Base-by-base conservation (phyloP, 1,140 invertebrate species). In the Heliconius hermathena region DNA sequence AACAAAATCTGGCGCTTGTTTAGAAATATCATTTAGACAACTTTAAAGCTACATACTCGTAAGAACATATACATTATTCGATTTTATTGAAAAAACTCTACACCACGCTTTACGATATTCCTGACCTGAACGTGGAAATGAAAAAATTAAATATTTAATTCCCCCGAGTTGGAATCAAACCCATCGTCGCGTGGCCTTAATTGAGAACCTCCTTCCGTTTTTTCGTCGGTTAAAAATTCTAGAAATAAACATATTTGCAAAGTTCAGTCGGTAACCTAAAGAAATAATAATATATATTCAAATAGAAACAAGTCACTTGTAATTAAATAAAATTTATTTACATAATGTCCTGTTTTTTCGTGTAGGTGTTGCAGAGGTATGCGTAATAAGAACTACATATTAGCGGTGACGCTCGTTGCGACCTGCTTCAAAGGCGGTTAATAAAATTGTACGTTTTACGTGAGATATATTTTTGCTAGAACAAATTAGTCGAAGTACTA, bases 351-450 rank as follows among this genome's bases (percentile, higher is more conserved):
- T 81, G 77, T 81, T 70, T 79, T 77, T 85, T 74, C 71, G 77
- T 74, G 82, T 84, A 84, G 81, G 84, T 82, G 79, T 78, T 77
- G 13, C 41, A n/a, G 38, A 29, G 9, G n/a, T 60, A 66, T 66
- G 26, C 46, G 60, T 26, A 70, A 84, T 79, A 73, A 83, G 74
- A 46, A 26, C 76, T 76, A 81, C 79, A 77, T 82, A 81, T 80
- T 74, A 77, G 78, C 38, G 78, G 54, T 41, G 74, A 46, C 54
- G 60, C 57, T 66, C 26, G 60, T 74, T 36, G 22, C 13, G 60
- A 66, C 26, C 60, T 66, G 60, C 60, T 66, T 66, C 60, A 66
- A 66, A 66, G 26, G 60, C 22, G 22, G 60, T 66, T 66, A 66
- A 66, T 29, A 29, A 66, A 66, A 66, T 26, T 26, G 2, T 29